These are phyloP conservation scores for Spodoptera picta DNA, from an alignment of 2,888 invertebrate species.

Conservation along the genomic window DNA sequence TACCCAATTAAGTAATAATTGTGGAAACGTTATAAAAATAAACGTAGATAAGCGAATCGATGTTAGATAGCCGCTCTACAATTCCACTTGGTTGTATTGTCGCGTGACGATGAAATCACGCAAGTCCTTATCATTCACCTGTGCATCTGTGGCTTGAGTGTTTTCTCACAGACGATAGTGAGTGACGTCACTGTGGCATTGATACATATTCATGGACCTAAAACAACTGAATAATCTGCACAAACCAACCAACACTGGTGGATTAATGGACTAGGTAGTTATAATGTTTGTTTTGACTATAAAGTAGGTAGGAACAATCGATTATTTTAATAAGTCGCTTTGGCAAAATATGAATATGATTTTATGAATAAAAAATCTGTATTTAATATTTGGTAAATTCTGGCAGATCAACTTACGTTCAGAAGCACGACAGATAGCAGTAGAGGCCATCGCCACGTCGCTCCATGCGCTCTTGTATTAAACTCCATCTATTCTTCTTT, in stretches of 20 bases:
- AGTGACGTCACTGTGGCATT: conserved; percentile 54
- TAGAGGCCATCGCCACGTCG: conserved; percentile 82
- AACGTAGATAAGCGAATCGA: conserved; percentile 5
- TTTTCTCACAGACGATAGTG: conserved; percentile 33
- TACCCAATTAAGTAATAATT: not conserved
- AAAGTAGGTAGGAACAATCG: too few relatives aligned
- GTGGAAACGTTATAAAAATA: conserved; percentile 5
- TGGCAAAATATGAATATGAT: too few relatives aligned
- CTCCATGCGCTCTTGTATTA: conserved; percentile 67
- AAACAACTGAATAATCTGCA: conserved; percentile 35
- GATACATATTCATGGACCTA: conserved; percentile 50
- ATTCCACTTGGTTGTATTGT: conserved; percentile 8
- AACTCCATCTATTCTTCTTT: conserved; percentile 77
- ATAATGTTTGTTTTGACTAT: too few relatives aligned
- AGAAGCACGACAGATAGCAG: conserved; percentile 77
- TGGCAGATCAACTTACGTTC: conserved; percentile 74
- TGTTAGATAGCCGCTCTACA: conserved; percentile 10
- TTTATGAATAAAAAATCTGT: not conserved
- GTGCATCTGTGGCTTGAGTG: conserved; percentile 30
- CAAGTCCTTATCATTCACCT: conserved; percentile 44
- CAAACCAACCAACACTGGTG: conserved; percentile 7
- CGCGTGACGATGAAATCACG: conserved; percentile 47
- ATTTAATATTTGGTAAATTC: conserved; percentile 7
- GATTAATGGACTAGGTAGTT: too few relatives aligned
- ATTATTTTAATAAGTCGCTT: too few relatives aligned